Evolutionary conservation across 2,888 invertebrate genomes (phyloP).

Genomic region (Leptinotarsa peninsularis): DNA sequence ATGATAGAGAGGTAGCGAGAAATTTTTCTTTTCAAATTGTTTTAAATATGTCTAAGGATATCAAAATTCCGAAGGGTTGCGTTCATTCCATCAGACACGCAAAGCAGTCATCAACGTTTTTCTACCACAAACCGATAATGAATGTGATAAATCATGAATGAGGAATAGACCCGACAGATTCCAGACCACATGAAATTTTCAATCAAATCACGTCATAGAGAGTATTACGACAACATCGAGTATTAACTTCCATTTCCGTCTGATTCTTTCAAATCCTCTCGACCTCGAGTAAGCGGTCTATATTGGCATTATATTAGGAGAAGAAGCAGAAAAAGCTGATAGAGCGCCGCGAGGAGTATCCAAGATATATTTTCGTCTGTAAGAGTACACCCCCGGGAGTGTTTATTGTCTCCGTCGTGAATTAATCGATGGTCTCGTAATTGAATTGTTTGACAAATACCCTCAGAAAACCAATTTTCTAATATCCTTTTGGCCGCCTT

Average conservation of each 20-base stretch:
- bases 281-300: background rate
- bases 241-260: constrained; percentile 9
- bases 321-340: constrained; percentile 26
- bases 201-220: constrained; percentile 9
- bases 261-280: background rate
- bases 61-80: too few species aligned
- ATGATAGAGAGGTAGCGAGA: too few species aligned
- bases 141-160: too few species aligned
- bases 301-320: constrained; percentile 13
- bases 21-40: too few species aligned
- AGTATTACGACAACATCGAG: constrained; percentile 3
- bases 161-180: too few species aligned
- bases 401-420: constrained; percentile 40
- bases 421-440: constrained; percentile 47
- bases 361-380: constrained; percentile 48
- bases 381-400: constrained; percentile 35
- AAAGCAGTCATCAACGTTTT: too few species aligned
- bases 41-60: too few species aligned
- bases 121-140: too few species aligned
- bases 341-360: constrained; percentile 40
- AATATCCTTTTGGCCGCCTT: background rate
- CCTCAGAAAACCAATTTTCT: constrained; percentile 25
- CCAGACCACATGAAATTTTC: background rate
- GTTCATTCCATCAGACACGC: too few species aligned
- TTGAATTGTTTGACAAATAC: constrained; percentile 49